phyloP scores from a whole-genome alignment of 2,888 invertebrate species.

The Barypeithes pellucidus region DNA sequence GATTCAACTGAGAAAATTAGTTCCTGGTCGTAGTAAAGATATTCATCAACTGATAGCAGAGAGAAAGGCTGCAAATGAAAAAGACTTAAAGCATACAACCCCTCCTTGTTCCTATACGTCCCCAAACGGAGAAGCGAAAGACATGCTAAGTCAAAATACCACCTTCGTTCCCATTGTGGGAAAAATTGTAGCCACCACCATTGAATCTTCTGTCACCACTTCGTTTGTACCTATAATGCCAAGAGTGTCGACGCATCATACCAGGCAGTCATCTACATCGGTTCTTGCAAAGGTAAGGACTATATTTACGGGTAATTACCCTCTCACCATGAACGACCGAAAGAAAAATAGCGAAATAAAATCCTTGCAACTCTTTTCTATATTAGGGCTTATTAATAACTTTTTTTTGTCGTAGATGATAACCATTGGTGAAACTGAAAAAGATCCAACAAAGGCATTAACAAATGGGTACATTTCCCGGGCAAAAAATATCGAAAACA shows the following conservation, averaged over 20 bases:
- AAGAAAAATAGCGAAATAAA: too few species aligned
- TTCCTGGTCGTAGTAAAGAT: constrained; percentile 64
- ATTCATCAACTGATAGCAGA: constrained; percentile 64
- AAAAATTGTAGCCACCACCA: constrained; percentile 57
- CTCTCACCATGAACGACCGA: too few species aligned
- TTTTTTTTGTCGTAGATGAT: constrained; percentile 52
- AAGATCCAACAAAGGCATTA: constrained; percentile 46
- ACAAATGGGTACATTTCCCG: constrained; percentile 55
- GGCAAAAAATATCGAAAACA: constrained; percentile 55
- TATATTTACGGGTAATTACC: too few species aligned
- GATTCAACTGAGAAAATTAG: constrained; percentile 64
- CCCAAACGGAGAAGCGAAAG: constrained; percentile 60
- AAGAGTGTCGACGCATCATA: constrained; percentile 47
- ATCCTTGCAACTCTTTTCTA: not conserved
- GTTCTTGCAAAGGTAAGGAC: constrained; percentile 56
- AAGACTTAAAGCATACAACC: constrained; percentile 58
- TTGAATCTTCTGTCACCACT: constrained; percentile 53
- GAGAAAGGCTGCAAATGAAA: constrained; percentile 64
- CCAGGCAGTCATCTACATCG: constrained; percentile 57
- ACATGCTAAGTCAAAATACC: constrained; percentile 59
- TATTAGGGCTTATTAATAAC: not conserved
- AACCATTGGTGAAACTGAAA: constrained; percentile 54
- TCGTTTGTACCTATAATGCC: constrained; percentile 57
- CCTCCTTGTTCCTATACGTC: constrained; percentile 58
- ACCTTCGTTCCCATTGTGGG: constrained; percentile 60